Conservation (phyloP, 2,797 vertebrate species). For the Graptemys geographica region DNA sequence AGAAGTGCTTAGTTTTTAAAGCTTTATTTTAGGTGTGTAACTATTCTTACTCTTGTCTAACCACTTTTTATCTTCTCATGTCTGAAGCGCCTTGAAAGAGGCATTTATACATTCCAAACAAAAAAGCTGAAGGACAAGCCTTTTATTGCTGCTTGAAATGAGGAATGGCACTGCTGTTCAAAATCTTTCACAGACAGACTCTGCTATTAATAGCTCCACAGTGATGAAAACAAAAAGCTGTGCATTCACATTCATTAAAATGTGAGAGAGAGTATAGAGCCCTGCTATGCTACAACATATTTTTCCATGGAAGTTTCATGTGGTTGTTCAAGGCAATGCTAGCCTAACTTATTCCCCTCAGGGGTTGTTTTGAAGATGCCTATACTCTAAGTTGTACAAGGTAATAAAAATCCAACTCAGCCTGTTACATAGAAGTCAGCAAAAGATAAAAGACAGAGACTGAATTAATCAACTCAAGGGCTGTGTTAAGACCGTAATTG, state of each 20-base stretch:
- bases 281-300: background rate
- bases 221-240: background rate
- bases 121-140: constrained; percentile 13
- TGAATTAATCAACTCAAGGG: background rate
- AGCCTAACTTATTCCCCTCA: background rate
- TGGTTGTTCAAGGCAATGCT: background rate
- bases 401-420: background rate
- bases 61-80: background rate
- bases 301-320: background rate
- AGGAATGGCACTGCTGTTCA: background rate
- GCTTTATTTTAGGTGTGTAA: background rate
- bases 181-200: background rate
- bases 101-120: background rate
- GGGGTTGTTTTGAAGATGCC: background rate
- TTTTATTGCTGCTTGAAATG: background rate
- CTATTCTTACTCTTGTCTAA: background rate
- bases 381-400: background rate
- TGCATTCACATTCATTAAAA: background rate
- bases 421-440: background rate
- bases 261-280: background rate
- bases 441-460: background rate
- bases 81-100: background rate
- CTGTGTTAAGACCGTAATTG: background rate
- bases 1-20: background rate
- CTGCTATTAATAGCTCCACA: background rate